phyloP scores from a whole-genome alignment of 1,140 invertebrate genomes.

The Drosophila repleta region DNA sequence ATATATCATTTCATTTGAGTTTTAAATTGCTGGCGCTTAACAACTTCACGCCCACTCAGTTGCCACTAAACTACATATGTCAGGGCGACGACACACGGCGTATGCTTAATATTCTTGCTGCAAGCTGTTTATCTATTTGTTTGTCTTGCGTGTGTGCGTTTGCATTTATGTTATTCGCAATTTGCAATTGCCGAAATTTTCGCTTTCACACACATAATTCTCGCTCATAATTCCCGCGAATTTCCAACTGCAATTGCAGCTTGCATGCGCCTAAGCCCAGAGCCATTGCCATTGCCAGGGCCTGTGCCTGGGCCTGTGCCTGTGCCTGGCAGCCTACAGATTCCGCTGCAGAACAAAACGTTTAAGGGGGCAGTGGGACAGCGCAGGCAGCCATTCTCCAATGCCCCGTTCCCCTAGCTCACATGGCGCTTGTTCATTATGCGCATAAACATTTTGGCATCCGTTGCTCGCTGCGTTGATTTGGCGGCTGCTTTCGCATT shows the following conservation, averaged over 20 bases:
- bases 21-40: neutral
- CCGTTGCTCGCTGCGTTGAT: slow-evolving; percentile 50
- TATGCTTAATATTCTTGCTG: slow-evolving; percentile 58
- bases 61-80: slow-evolving; percentile 50
- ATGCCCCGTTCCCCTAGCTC: slow-evolving; percentile 13
- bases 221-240: slow-evolving; percentile 62
- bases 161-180: slow-evolving; percentile 37
- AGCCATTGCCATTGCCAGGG: neutral
- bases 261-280: neutral
- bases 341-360: slow-evolving; percentile 65
- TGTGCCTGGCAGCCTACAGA: slow-evolving; percentile 63
- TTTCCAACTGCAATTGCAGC: slow-evolving; percentile 60
- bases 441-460: slow-evolving; percentile 79
- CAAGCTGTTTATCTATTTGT: slow-evolving; percentile 30
- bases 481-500: slow-evolving; percentile 71
- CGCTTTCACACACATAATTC: slow-evolving; percentile 75
- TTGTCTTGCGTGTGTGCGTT: slow-evolving; percentile 18
- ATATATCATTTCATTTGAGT: neutral
- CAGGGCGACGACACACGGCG: slow-evolving; percentile 48
- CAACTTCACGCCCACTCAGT: slow-evolving; percentile 24
- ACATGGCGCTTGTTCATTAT: slow-evolving; percentile 75
- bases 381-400: slow-evolving; percentile 22
- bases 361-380: slow-evolving; percentile 43
- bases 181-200: slow-evolving; percentile 63
- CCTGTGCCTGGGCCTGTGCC: slow-evolving; percentile 13